Evolutionary conservation across 2,888 invertebrate species (phyloP).

Genomic region (Metacarcinus magister): DNA sequence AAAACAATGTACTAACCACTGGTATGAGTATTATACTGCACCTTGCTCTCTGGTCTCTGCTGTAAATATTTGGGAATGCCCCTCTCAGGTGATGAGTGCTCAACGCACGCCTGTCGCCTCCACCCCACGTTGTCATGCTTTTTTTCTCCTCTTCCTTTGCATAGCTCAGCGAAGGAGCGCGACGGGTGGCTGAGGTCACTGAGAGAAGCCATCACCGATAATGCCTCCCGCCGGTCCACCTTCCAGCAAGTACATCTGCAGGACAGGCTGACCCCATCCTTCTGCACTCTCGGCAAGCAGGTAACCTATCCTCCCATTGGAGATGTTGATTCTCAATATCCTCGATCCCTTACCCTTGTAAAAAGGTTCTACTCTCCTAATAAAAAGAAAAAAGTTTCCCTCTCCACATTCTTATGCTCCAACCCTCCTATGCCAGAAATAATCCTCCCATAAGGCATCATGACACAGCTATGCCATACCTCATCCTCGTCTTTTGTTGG

Average conservation of each 20-base stretch:
- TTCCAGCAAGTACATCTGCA: slow-evolving; percentile 83
- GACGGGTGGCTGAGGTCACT: slow-evolving; percentile 86
- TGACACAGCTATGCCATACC: neutral
- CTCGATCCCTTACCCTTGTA: neutral
- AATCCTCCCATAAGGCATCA: neutral
- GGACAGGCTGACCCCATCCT: slow-evolving; percentile 81
- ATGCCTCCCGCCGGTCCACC: slow-evolving; percentile 85
- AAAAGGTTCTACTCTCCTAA: neutral
- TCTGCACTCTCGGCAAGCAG: slow-evolving; percentile 84
- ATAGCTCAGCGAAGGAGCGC: slow-evolving; percentile 86
- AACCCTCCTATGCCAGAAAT: neutral
- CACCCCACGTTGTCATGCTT: neutral
- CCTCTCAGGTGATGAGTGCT: neutral
- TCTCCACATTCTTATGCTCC: neutral
- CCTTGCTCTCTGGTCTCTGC: neutral
- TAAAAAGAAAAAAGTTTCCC: neutral
- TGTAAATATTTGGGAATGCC: neutral
- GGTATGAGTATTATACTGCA: neutral
- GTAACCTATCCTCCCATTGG: slow-evolving; percentile 83
- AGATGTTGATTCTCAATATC: neutral
- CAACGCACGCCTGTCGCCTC: neutral
- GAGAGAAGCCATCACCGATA: slow-evolving; percentile 85
- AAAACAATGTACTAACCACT: neutral
- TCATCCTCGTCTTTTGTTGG: neutral
- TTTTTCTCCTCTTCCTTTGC: neutral